Conservation (phyloP, 1,140 invertebrate species). For the Atta texana region DNA sequence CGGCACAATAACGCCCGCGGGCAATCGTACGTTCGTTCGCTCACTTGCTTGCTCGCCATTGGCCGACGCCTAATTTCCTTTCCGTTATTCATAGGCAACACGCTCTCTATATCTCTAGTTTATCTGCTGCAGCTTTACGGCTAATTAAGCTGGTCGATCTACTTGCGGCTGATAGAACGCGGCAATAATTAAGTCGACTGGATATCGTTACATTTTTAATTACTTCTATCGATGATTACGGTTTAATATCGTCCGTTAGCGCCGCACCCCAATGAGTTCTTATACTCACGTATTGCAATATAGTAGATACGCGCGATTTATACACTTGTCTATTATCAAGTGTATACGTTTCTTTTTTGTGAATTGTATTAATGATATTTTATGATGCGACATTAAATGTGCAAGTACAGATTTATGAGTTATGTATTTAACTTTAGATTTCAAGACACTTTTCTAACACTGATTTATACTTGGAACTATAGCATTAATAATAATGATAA, state of each 20-base stretch:
- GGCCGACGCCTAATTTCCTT: constrained; percentile 70
- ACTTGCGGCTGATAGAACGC: constrained; percentile 59
- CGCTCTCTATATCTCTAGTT: constrained; percentile 49
- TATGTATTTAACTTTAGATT: neutral
- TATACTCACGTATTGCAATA: neutral
- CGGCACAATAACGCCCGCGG: constrained; percentile 47
- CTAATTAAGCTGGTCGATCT: constrained; percentile 73
- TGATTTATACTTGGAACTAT: neutral
- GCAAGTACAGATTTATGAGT: neutral
- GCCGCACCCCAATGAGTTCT: constrained; percentile 14
- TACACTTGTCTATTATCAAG: neutral
- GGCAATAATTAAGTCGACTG: constrained; percentile 71
- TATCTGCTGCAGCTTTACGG: constrained; percentile 66
- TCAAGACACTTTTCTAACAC: neutral
- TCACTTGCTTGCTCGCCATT: constrained; percentile 44
- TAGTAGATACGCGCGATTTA: neutral
- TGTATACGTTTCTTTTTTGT: neutral
- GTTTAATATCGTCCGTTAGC: constrained; percentile 72
- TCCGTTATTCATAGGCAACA: constrained; percentile 70
- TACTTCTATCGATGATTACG: constrained; percentile 74
- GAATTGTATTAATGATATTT: neutral
- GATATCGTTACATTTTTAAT: constrained; percentile 66
- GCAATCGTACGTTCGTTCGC: constrained; percentile 9
- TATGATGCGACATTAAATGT: neutral
- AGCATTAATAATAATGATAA: neutral